These are phyloP conservation scores for Branchipolynoe longqiensis DNA, from an alignment of 2,888 invertebrate species.

Conservation along the genomic window DNA sequence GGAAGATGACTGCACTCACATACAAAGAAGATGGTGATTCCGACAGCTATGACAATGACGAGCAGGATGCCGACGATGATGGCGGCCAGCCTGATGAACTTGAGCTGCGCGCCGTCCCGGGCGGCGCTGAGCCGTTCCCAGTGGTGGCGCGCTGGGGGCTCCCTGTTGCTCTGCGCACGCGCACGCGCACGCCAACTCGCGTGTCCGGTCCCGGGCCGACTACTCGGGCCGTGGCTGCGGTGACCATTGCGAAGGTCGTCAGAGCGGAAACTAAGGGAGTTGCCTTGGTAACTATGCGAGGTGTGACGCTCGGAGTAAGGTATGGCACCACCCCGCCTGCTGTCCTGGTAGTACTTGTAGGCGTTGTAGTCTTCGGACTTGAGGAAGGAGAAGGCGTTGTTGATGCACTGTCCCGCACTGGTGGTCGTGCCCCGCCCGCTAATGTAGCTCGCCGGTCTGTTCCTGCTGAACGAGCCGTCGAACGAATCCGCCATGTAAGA, in stretches of 20 bases:
- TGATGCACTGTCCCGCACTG: neutral
- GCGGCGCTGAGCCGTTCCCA: no score
- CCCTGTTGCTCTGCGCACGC: no score
- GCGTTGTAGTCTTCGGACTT: conserved; percentile 6
- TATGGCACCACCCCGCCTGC: neutral
- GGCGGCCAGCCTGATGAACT: neutral
- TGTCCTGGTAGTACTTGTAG: conserved; percentile 26
- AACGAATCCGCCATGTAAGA: no score
- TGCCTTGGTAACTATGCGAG: neutral
- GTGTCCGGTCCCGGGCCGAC: neutral
- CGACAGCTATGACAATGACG: neutral
- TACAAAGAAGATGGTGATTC: conserved; percentile 7
- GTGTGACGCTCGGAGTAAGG: neutral
- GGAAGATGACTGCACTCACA: neutral
- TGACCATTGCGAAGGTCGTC: neutral
- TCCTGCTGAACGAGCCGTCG: neutral
- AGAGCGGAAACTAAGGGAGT: neutral
- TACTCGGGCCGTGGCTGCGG: neutral
- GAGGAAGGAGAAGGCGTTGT: conserved; percentile 34
- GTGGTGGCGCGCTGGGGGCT: no score
- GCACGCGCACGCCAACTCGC: no score
- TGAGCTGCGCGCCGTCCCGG: neutral
- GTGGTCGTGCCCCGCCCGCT: neutral
- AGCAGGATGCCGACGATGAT: neutral
- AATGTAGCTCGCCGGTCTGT: neutral